phyloP scores from a whole-genome alignment of 2,113 vertebrate genomes.

The Tragulus kanchil region DNA sequence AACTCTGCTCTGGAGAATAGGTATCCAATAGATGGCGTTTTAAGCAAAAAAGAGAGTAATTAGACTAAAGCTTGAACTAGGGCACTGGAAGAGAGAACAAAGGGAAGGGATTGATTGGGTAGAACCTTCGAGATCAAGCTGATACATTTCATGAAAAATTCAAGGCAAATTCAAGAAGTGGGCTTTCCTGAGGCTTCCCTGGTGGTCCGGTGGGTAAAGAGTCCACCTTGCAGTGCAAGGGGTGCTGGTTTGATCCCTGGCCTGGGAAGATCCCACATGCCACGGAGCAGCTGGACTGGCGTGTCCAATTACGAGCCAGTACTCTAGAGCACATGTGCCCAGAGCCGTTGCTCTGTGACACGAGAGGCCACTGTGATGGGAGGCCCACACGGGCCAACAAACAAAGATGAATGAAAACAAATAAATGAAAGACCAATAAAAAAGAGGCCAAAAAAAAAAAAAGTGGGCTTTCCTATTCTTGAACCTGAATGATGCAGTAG shows the following conservation, averaged over 20 bases:
- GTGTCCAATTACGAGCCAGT: too few species aligned
- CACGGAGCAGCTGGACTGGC: too few species aligned
- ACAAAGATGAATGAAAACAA: too few species aligned
- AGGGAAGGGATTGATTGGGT: background rate
- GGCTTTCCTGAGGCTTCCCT: background rate
- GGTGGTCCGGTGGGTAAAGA: too few species aligned
- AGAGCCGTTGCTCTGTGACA: too few species aligned
- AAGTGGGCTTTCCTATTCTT: background rate
- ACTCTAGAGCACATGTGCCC: too few species aligned
- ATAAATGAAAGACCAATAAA: too few species aligned
- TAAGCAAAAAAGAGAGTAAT: conserved; percentile 38
- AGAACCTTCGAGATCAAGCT: background rate
- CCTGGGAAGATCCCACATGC: too few species aligned
- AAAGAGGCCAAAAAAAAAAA: background rate
- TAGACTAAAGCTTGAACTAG: conserved; percentile 15
- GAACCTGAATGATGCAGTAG: background rate
- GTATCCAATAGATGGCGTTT: background rate
- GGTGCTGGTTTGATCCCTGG: too few species aligned
- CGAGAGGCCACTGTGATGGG: too few species aligned
- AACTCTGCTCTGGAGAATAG: conserved; percentile 1
- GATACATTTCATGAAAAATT: background rate
- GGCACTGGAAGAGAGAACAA: background rate
- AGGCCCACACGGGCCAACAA: too few species aligned
- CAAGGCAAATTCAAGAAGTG: background rate
- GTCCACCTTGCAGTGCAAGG: too few species aligned